Evolutionary conservation across 2,113 vertebrate species (phyloP).

Genomic region (Australoheros scitulus): DNA sequence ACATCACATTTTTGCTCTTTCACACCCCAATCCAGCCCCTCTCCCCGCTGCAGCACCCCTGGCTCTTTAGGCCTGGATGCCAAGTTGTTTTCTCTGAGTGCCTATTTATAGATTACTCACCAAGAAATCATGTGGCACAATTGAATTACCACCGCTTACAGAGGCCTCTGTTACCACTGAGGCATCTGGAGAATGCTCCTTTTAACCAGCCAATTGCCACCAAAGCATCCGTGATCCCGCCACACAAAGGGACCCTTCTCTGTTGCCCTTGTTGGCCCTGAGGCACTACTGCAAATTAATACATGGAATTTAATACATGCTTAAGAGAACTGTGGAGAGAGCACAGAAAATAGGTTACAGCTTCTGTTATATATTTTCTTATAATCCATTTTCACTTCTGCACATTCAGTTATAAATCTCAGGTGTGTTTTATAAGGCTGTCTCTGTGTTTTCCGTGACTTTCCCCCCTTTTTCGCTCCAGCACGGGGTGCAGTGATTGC

Average conservation of each 20-base stretch:
- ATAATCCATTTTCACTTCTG: conserved; percentile 17
- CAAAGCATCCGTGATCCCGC: conserved; percentile 39
- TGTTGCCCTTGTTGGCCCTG: conserved; percentile 48
- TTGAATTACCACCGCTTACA: conserved; percentile 70
- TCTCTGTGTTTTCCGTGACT: neutral
- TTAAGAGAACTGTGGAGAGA: neutral
- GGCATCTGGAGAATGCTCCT: conserved; percentile 77
- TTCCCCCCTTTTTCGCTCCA: neutral
- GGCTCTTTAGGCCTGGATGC: conserved; percentile 59
- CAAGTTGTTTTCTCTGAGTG: conserved; percentile 63
- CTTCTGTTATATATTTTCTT: conserved; percentile 4
- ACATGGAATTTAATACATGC: conserved; percentile 1
- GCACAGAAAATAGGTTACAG: conserved; percentile 3
- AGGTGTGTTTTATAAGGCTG: conserved; percentile 33
- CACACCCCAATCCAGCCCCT: neutral
- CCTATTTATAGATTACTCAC: conserved; percentile 73
- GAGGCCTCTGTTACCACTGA: conserved; percentile 66
- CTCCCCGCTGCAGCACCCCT: neutral
- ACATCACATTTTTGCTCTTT: neutral
- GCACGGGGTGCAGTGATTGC: conserved; percentile 15
- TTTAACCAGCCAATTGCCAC: conserved; percentile 60
- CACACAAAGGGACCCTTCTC: conserved; percentile 77
- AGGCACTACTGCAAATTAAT: conserved; percentile 44
- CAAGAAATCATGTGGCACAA: conserved; percentile 73
- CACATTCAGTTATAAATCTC: conserved; percentile 14